Base-by-base conservation (phyloP, 37 sponge, comb jelly and placozoan species). In the Geodia barretti region DNA sequence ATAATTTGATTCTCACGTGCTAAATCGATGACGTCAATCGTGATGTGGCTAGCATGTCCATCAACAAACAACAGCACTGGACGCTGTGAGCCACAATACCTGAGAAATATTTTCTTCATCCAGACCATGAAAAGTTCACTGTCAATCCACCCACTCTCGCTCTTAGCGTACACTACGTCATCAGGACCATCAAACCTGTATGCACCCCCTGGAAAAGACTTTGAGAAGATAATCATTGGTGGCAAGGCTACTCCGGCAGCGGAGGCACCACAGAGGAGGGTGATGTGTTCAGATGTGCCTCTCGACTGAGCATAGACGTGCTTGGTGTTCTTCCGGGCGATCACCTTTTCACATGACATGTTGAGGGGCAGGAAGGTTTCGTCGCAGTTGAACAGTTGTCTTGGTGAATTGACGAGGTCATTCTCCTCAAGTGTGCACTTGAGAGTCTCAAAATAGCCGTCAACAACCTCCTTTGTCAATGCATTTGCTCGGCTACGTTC, bases 211-310 rank as follows among this genome's bases (percentile, higher is more conserved):
- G 61, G 76, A 59, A 60, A 75, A 19, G 62, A 1, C 23, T 59
- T 58, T 28, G 33, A 62, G 31, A 30, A 75, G 11, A 75, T 60
- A 29, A 59, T 75, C 76, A 75, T 59, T 14, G 76, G 76, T 4
- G 76, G 76, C 2, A 75, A 36, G 28, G 61, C 60, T 32, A n/a
- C 21, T n/a, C 38, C 74, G 41, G 74, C 34, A 42, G 74, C 74
- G 41, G 74, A 74, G 19, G 8, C 28, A 42, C 31, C 54, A 23
- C 74, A 74, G 7, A 74, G 30, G 60, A 74, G 3, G 4, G 60
- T 74, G 5, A 42, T 74, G 60, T 74, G 74, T 35, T 70, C 72
- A 37, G 59, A 54, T 20, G 74, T 74, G 74, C 74, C 74, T 29
- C 23, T 4, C 17, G 74, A 8, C 59, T 74, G 74, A 74, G 59